Base-by-base conservation (phyloP, 1,140 invertebrate species). In the Ceratosolen solmsi region DNA sequence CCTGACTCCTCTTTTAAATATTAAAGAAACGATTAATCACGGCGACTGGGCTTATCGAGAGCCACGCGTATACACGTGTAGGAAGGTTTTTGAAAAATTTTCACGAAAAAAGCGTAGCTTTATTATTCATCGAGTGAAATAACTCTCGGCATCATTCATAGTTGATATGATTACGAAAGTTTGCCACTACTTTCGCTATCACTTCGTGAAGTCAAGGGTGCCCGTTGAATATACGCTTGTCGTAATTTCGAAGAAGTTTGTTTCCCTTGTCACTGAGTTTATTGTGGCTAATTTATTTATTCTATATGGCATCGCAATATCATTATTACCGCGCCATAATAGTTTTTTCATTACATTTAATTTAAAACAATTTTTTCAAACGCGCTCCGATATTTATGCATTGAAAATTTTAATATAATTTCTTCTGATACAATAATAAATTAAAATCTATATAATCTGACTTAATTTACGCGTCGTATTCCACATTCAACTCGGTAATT, bases 111-210 rank as follows among this genome's bases (percentile, higher is more conserved):
- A 20, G 51, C 46, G 13, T 8, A 22, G 51, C 51, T 79, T 54
- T 46, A 72, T 79, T 79, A 79, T 79, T 71, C 77, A 79, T 79
- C 49, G 49, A 41, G 63, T 2, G 68, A 46, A 22, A 79, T 72
- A 79, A 72, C 54, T 79, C 27, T 58, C 72, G 54, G 78, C 70
- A 56, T 60, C 68, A 30, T 72, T 79, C 68, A 72, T 79, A 58
- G 49, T 49, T 79, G 33, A 72, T 60, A 56, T 22, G 63, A 70
- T 70, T 79, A 54, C 5, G 13, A 70, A 79, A 70, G 41, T 79
- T 79, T 70, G 3, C 41, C 49, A 17, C 30, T 36, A 51, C 49
- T 74, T 75, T 75, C 73, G n/a, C 73, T 60, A 36, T 75, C 73
- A 75, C 54, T 75, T 60, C 0, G 8, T 33, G 20, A 74, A 54